Conservation (phyloP, 2,113 vertebrate species). For the Mus spicilegus region DNA sequence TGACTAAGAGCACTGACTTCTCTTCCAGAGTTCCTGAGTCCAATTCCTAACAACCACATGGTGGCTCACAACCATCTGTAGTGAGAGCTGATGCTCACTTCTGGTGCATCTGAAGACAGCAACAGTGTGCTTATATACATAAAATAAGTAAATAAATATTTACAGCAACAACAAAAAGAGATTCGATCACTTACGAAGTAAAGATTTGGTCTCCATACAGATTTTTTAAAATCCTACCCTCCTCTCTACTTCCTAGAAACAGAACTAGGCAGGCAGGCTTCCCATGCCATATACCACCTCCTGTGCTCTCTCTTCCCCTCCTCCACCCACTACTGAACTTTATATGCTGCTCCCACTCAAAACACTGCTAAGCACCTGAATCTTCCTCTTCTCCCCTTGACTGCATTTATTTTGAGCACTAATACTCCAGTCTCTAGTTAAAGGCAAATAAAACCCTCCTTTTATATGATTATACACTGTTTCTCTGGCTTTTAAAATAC, state of each 20-base stretch:
- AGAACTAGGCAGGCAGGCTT: not conserved
- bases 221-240: not conserved
- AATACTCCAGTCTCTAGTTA: not conserved
- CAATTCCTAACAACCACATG: too few relatives aligned
- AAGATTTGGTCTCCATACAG: not conserved
- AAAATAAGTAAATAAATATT: too few relatives aligned
- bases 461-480: not conserved
- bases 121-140: too few relatives aligned
- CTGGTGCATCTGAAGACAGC: too few relatives aligned
- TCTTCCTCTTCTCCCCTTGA: not conserved
- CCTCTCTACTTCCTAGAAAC: not conserved
- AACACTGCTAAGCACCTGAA: not conserved
- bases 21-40: too few relatives aligned
- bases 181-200: not conserved
- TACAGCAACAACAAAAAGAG: not conserved
- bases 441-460: not conserved
- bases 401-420: not conserved
- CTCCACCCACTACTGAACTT: not conserved
- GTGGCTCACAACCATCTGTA: too few relatives aligned
- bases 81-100: too few relatives aligned
- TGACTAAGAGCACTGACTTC: too few relatives aligned
- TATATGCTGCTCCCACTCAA: not conserved
- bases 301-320: not conserved
- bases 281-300: not conserved
- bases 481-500: conserved; percentile 19